phyloP scores from a whole-genome alignment of 2,797 vertebrate genomes.

The Tokudaia muenninki region DNA sequence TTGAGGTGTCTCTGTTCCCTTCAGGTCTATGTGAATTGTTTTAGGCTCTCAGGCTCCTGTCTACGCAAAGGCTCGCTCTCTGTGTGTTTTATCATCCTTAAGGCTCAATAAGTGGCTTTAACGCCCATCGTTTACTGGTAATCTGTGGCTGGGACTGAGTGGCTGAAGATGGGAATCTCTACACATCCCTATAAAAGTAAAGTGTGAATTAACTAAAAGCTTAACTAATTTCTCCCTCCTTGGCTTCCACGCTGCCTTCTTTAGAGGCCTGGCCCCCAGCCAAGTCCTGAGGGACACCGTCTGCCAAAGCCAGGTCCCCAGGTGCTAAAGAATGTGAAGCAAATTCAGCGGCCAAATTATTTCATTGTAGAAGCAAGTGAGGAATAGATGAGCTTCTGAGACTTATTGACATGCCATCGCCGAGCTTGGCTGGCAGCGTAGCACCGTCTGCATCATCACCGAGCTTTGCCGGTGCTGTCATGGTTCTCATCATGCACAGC shows the following conservation, averaged over 20 bases:
- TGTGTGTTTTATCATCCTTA: neutral
- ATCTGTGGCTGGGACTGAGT: neutral
- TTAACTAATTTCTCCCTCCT: constrained; percentile 69
- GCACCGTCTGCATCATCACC: no score
- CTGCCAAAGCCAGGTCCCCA: constrained; percentile 43
- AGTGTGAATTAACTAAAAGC: constrained; percentile 75
- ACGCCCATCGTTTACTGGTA: neutral
- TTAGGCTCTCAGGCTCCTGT: neutral
- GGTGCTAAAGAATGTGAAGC: constrained; percentile 37
- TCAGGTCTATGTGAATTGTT: neutral
- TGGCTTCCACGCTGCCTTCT: constrained; percentile 37
- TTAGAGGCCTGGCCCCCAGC: constrained; percentile 58
- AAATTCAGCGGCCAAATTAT: constrained; percentile 35
- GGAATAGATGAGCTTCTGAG: constrained; percentile 18
- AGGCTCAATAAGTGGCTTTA: neutral
- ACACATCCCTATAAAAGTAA: constrained; percentile 20
- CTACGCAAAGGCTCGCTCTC: neutral
- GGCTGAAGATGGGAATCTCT: neutral
- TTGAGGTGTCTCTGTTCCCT: neutral
- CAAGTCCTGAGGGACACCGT: constrained; percentile 57
- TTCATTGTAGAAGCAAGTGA: constrained; percentile 51
- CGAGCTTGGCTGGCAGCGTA: no score
- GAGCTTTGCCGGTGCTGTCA: neutral
- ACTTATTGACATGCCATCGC: neutral
- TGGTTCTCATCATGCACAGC: accelerated